Evolutionary conservation across 2,888 invertebrate species (phyloP), one percentile per base, ranked within the genome.

Genomic region (Spicauda simplicius): DNA sequence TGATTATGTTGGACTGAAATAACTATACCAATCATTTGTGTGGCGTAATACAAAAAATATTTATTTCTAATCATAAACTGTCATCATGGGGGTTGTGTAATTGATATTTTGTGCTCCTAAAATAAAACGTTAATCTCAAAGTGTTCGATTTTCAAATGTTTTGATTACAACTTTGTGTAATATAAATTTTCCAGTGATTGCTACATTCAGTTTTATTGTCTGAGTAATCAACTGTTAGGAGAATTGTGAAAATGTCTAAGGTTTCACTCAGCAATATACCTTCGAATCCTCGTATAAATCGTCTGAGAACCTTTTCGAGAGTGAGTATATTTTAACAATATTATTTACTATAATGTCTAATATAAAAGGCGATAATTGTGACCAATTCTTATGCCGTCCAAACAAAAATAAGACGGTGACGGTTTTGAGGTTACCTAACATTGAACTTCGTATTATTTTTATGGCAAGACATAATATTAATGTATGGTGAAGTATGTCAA

Each of bases 231-330:
- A 54, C 66, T 50, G 50, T 48, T 55, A 19, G 25, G 67, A 74
- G 71, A 70, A 71, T 69, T 69, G 74, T 74, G 74, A 86, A 83
- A 74, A 93, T 93, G 93, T 93, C 93, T 74, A 91, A 91, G 78
- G 88, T 87, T 76, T 93, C 93, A 74, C 83, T 93, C 69, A 92
- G 86, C 75, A 93, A 92, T 82, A 86, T 92, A 72, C 90, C 92
- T 72, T 91, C 93, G 71, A 93, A 93, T 76, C 92, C 92, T 74
- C 84, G 92, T 72, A 90, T 93, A 70, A 90, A 79, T 78, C 88
- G 93, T 64, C 81, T 92, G 71, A 83, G 92, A 81, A 93, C 92
- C 61, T 88, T 83, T 85, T 93, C 91, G 71, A 89, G 92, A 87
- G 93, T 92, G 80, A 91, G 93, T 83, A 74, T 72, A 19, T 45